A percentile compares a stretch with the other conserved stretches of the same genome.
phyloP scores from a whole-genome alignment of 2,888 invertebrate species.

The Limnephilus rhombicus region DNA sequence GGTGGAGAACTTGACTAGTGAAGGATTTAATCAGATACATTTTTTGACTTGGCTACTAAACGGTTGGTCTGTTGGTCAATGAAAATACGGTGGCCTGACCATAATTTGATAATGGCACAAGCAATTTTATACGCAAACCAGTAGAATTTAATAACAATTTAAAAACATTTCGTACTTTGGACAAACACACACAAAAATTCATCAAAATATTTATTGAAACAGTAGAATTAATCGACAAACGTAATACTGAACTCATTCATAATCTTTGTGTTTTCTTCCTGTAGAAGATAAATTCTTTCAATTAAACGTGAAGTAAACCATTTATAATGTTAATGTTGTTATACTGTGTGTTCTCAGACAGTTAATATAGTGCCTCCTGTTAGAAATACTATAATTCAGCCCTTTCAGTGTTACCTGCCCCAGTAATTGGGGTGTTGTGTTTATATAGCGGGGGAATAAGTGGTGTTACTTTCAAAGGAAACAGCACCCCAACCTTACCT shows the following conservation, averaged over 20 bases:
- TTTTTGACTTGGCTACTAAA: too few species aligned
- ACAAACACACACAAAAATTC: too few species aligned
- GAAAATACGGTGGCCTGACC: too few species aligned
- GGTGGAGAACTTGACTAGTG: too few species aligned
- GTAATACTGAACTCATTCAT: background rate
- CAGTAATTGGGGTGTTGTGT: conserved; percentile 9
- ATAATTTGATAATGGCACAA: too few species aligned
- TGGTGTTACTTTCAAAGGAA: background rate
- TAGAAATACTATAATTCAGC: background rate
- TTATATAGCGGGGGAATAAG: background rate
- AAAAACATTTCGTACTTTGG: too few species aligned
- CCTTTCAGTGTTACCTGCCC: background rate
- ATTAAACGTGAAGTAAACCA: background rate
- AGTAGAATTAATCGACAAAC: background rate
- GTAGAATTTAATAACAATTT: too few species aligned
- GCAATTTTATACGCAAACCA: too few species aligned
- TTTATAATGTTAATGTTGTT: background rate
- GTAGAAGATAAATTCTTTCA: background rate
- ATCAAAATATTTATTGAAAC: background rate
- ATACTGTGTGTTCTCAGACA: background rate
- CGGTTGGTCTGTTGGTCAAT: too few species aligned
- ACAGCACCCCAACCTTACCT: background rate
- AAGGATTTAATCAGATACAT: too few species aligned
- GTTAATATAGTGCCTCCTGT: conserved; percentile 3
- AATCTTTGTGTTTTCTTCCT: background rate